phyloP scores from a whole-genome alignment of 2,888 invertebrate species.

The Gastracanthus pulcherrimus region DNA sequence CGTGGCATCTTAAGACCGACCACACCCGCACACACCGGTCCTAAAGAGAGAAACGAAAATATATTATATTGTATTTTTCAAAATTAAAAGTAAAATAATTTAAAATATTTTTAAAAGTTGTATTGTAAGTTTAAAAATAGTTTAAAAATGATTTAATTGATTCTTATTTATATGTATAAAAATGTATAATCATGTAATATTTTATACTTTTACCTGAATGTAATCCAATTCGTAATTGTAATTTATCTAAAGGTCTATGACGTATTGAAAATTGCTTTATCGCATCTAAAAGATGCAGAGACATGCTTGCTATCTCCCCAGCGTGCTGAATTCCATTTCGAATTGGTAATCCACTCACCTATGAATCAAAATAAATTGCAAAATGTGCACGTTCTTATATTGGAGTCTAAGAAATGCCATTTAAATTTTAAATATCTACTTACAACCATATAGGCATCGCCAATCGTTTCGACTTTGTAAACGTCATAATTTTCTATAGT shows the following conservation, averaged over 20 bases:
- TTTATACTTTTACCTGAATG: slow-evolving; percentile 84
- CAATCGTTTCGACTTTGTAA: slow-evolving; percentile 95
- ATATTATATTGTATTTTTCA: too few relatives aligned
- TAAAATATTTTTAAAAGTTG: too few relatives aligned
- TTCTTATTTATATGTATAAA: too few relatives aligned
- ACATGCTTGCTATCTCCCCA: slow-evolving; percentile 96
- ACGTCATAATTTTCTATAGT: slow-evolving; percentile 95
- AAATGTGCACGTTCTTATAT: background rate
- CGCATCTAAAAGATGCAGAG: slow-evolving; percentile 89
- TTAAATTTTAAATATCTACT: slow-evolving; percentile 72
- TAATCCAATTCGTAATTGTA: slow-evolving; percentile 93
- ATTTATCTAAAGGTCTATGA: slow-evolving; percentile 90
- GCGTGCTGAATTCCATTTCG: slow-evolving; percentile 94
- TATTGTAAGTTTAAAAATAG: too few relatives aligned
- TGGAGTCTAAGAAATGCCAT: background rate
- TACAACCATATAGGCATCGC: slow-evolving; percentile 95
- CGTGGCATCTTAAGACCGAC: slow-evolving; percentile 96
- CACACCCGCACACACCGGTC: slow-evolving; percentile 95
- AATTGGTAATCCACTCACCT: slow-evolving; percentile 93
- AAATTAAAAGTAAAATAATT: too few relatives aligned
- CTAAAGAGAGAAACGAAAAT: slow-evolving; percentile 76
- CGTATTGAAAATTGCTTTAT: slow-evolving; percentile 92
- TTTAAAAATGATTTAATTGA: too few relatives aligned
- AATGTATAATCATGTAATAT: background rate
- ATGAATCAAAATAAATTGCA: slow-evolving; percentile 49